These are phyloP conservation scores for Accipiter fasciatus DNA, from an alignment of 2,797 vertebrate genomes.

Conservation along the genomic window DNA sequence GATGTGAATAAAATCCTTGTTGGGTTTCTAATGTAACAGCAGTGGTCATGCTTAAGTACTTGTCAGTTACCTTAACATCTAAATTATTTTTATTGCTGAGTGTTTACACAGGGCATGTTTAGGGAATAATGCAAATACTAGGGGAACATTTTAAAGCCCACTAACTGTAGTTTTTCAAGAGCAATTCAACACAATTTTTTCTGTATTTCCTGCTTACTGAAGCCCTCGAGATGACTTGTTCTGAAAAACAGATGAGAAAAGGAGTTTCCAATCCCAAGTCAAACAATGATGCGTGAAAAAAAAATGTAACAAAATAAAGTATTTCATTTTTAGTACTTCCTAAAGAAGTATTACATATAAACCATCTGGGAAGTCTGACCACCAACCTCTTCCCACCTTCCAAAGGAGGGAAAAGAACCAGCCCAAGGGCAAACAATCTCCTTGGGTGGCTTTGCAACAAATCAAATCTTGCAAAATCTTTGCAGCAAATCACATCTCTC, in stretches of 20 bases:
- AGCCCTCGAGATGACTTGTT: constrained; percentile 33
- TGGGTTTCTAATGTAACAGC: constrained; percentile 1
- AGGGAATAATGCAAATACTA: background rate
- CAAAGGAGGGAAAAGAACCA: background rate
- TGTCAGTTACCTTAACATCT: constrained; percentile 24
- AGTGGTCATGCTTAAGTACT: constrained; percentile 1
- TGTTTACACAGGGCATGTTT: background rate
- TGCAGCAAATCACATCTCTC: background rate
- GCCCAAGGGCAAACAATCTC: background rate
- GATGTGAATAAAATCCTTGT: constrained; percentile 17
- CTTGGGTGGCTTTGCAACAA: constrained; percentile 10
- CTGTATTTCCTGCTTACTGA: constrained; percentile 14
- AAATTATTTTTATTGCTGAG: constrained; percentile 25
- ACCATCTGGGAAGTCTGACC: constrained; percentile 18
- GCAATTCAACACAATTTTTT: background rate
- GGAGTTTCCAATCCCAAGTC: background rate
- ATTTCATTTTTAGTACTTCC: constrained; percentile 2
- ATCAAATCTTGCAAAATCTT: background rate
- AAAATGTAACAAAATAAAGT: background rate
- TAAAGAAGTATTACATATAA: background rate
- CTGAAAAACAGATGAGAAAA: constrained; percentile 47
- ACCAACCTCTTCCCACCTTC: background rate
- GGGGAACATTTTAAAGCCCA: constrained; percentile 5
- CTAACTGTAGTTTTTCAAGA: background rate
- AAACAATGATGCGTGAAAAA: constrained; percentile 9